A percentile compares a stretch with the other conserved stretches of the same genome.
Evolutionary conservation across 53 echinoderm and acorn worm species (phyloP).

Genomic region (Luidia sarsii): DNA sequence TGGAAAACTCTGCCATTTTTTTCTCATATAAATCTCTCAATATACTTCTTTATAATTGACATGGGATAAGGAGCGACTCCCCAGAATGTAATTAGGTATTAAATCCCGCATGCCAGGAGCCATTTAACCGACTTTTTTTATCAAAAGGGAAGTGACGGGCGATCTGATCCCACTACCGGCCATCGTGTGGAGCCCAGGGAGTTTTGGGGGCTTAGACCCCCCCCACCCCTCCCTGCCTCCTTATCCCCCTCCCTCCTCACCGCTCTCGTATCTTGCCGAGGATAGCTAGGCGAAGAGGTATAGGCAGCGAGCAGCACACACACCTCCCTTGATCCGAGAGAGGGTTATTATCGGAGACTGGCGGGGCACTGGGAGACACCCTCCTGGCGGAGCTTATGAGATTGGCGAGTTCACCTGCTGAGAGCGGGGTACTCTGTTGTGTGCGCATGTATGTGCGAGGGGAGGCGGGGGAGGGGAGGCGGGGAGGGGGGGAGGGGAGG

Average conservation of each 20-base stretch:
- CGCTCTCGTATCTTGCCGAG: too few relatives aligned
- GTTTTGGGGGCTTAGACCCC: background rate
- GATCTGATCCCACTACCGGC: background rate
- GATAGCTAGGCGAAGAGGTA: too few relatives aligned
- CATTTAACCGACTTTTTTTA: slow-evolving; percentile 1
- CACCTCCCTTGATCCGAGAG: background rate
- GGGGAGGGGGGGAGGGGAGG: too few relatives aligned
- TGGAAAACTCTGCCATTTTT: too few relatives aligned
- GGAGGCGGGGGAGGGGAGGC: too few relatives aligned
- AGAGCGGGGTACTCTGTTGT: too few relatives aligned
- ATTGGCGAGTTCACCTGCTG: background rate
- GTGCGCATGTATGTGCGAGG: too few relatives aligned
- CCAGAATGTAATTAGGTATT: slow-evolving; percentile 45
- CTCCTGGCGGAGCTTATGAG: too few relatives aligned
- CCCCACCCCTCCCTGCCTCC: background rate
- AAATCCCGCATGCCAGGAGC: slow-evolving; percentile 35
- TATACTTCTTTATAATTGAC: slow-evolving; percentile 14
- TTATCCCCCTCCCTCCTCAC: too few relatives aligned
- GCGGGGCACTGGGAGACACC: too few relatives aligned
- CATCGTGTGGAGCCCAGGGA: slow-evolving; percentile 14
- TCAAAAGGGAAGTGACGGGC: slow-evolving; percentile 17
- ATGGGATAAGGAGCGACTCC: slow-evolving; percentile 41
- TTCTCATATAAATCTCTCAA: too few relatives aligned
- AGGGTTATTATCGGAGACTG: background rate
- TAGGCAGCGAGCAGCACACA: too few relatives aligned